Conservation (phyloP, 2,797 vertebrate species). For the Cichlasoma orientale region DNA sequence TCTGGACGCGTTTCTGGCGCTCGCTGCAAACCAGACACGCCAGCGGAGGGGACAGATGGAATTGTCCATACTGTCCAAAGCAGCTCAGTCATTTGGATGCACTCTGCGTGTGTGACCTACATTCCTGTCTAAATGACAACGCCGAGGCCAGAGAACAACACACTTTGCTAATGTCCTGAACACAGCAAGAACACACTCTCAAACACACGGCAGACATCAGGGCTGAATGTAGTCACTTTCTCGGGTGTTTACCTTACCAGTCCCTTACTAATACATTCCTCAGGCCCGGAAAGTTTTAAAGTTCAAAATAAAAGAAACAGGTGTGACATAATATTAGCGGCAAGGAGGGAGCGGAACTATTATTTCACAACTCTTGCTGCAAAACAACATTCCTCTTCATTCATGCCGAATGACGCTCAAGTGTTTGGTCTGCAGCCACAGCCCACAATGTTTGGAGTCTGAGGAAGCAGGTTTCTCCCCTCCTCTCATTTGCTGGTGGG, state of each 20-base stretch:
- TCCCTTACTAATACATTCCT: background rate
- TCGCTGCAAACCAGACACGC: background rate
- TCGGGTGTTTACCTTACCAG: background rate
- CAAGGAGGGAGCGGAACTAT: background rate
- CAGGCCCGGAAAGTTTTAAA: background rate
- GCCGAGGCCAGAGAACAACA: conserved; percentile 53
- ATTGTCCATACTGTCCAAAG: conserved; percentile 53
- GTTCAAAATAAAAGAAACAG: background rate
- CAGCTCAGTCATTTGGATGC: conserved; percentile 65
- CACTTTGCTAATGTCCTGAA: conserved; percentile 38
- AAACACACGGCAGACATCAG: background rate
- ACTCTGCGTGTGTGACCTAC: conserved; percentile 72
- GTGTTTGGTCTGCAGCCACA: conserved; percentile 29
- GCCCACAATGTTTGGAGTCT: conserved; percentile 27
- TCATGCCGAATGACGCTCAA: conserved; percentile 28
- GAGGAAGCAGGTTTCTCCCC: conserved; percentile 18
- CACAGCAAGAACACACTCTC: conserved; percentile 2
- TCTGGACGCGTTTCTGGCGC: background rate
- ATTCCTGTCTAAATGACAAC: conserved; percentile 68
- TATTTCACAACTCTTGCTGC: conserved; percentile 17
- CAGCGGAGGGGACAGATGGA: conserved; percentile 34
- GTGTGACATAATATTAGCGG: background rate
- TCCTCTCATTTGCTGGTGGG: conserved; percentile 18
- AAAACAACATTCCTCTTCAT: conserved; percentile 41
- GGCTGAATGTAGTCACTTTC: background rate